Evolutionary conservation across 2,888 invertebrate species (phyloP).

Genomic region (Lobophora halterata): DNA sequence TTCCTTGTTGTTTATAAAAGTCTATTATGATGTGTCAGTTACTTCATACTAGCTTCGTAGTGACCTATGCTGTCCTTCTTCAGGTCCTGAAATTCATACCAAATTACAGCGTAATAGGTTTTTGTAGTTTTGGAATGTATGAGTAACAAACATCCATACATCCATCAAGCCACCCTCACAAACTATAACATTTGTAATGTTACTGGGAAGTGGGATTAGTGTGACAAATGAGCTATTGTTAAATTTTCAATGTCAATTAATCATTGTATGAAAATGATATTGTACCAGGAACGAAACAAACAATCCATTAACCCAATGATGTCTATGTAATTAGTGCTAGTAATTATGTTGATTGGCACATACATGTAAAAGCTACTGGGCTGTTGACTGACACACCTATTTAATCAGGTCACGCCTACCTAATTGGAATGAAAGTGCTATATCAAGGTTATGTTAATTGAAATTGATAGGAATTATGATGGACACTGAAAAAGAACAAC

Average conservation of each 20-base stretch:
- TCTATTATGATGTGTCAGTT: not conserved
- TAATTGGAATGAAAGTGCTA: conserved; percentile 38
- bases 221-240: not conserved
- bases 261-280: not conserved
- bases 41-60: too few relatives aligned
- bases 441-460: conserved; percentile 34
- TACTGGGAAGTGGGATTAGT: too few relatives aligned
- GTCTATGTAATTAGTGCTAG: conserved; percentile 17
- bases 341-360: conserved; percentile 38
- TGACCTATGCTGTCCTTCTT: too few relatives aligned
- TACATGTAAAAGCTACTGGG: conserved; percentile 34
- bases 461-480: conserved; percentile 15
- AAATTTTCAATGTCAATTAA: not conserved
- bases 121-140: too few relatives aligned
- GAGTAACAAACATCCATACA: too few relatives aligned
- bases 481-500: too few relatives aligned
- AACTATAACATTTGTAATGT: too few relatives aligned
- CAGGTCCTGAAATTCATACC: too few relatives aligned
- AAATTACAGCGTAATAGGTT: too few relatives aligned
- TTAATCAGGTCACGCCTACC: conserved; percentile 32
- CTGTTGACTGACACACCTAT: conserved; percentile 31
- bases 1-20: not conserved
- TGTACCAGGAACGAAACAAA: conserved; percentile 6
- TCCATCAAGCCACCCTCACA: too few relatives aligned
- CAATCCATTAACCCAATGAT: conserved; percentile 8